phyloP scores from a whole-genome alignment of 2,888 invertebrate species.

The Lasioglossum malachurum region DNA sequence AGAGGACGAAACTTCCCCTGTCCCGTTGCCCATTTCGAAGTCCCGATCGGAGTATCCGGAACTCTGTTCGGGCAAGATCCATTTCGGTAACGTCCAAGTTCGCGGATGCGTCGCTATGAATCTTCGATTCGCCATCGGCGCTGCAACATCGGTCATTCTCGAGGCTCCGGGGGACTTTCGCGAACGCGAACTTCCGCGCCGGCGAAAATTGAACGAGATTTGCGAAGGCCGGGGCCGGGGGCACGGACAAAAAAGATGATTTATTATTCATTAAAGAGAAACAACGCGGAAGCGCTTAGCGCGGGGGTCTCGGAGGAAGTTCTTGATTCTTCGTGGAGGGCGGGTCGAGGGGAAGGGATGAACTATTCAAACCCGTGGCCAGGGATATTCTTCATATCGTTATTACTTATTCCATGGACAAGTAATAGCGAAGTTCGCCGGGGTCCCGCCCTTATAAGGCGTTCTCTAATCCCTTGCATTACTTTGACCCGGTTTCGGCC shows the following conservation, averaged over 20 bases:
- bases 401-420: constrained; percentile 47
- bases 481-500: constrained; percentile 67
- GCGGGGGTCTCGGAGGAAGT: constrained; percentile 33
- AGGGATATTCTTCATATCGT: constrained; percentile 47
- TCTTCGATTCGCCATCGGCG: constrained; percentile 37
- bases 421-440: constrained; percentile 58
- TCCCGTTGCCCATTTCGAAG: constrained; percentile 31
- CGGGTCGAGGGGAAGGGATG: constrained; percentile 13
- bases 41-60: constrained; percentile 44
- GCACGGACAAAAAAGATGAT: constrained; percentile 9
- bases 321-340: not conserved
- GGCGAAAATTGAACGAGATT: constrained; percentile 12
- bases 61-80: constrained; percentile 47
- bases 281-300: constrained; percentile 44
- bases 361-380: constrained; percentile 43
- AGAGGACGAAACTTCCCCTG: constrained; percentile 50
- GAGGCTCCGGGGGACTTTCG: not conserved
- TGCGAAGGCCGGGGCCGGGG: not conserved
- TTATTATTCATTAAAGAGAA: constrained; percentile 48
- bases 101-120: constrained; percentile 33
- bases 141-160: constrained; percentile 9
- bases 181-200: not conserved
- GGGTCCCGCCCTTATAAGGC: constrained; percentile 39
- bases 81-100: constrained; percentile 22
- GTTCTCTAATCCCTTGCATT: constrained; percentile 66